Base-by-base conservation (phyloP, 1,140 invertebrate genomes). In the Asobara japonica region DNA sequence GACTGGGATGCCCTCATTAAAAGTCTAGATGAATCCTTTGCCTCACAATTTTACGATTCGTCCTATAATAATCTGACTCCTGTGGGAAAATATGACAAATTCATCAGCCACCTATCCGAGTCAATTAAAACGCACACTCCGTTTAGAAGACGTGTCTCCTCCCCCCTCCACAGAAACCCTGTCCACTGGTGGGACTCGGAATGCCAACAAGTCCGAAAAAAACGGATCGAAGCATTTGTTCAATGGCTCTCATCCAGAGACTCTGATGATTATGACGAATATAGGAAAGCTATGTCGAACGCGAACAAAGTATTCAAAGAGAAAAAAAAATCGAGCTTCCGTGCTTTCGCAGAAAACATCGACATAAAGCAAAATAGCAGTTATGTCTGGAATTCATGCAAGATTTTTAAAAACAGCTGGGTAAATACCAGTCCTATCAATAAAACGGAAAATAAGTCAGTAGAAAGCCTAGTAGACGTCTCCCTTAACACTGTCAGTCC, bases 111-210 rank as follows among this genome's bases (percentile, higher is more conserved):
- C 13, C 45, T 71, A 36, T 11, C 18, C 3, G 8, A 48, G 8
- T 25, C 31, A 20, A 65, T 31, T 8, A 18, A 16, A 6, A 3
- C 30, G 31, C 38, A 45, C 22, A 65, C 38, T 22, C 16, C n/a
- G 27, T 48, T 4, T 8, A 48, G 13, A n/a, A 62, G 29, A 51
- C 11, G 5, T 7, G 13, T 41, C 11, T 7, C 13, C 4, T 18
- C 2, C 1, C 5, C 2, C 4, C 25, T 13, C 0, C 61, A 33
- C 20, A 61, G 33, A 38, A 72, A 72, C 36, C 71, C 71, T 18
- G 65, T 62, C 13, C 48, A 64, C 2, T 72, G 51, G 71, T 72
- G 71, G 71, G 71, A 72, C 27, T 0, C 1, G 7, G 36, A 72
- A 7, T 72, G 71, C 29, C 30, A 65, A 16, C 30, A 18, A 4